A percentile compares a stretch with the other conserved stretches of the same genome.
phyloP scores from a whole-genome alignment of 2,888 invertebrate genomes.

The Dynastes grantii region DNA sequence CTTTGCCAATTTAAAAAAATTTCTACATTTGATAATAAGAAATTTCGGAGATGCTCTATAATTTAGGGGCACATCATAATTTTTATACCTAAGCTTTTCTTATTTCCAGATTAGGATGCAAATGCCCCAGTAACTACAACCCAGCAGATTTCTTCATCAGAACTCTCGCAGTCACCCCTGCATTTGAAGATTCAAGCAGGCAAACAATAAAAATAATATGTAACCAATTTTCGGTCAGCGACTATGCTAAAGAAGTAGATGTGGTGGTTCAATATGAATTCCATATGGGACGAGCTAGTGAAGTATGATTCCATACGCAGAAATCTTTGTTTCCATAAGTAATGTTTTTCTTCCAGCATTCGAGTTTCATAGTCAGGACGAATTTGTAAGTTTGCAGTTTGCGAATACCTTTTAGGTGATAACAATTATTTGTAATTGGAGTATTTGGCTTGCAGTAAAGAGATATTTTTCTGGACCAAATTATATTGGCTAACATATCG shows the following conservation, averaged over 20 bases:
- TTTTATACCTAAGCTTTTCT: no score
- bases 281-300: conserved; percentile 75
- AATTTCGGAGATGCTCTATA: no score
- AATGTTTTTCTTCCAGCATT: conserved; percentile 53
- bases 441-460: conserved; percentile 70
- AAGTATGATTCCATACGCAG: conserved; percentile 66
- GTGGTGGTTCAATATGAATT: conserved; percentile 82
- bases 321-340: conserved; percentile 4
- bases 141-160: conserved; percentile 93
- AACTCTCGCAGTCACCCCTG: conserved; percentile 85
- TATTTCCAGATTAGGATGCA: conserved; percentile 78
- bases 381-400: conserved; percentile 58
- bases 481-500: conserved; percentile 85
- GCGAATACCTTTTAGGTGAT: background rate
- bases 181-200: conserved; percentile 81
- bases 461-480: conserved; percentile 81
- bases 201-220: conserved; percentile 82
- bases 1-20: no score
- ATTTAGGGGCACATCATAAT: no score
- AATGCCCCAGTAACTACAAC: conserved; percentile 87
- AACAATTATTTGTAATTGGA: background rate
- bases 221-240: conserved; percentile 85
- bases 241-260: conserved; percentile 84
- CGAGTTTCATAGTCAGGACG: conserved; percentile 53
- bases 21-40: no score